Conservation (phyloP, 2,113 vertebrate species). For the Hemibagrus wyckioides region DNA sequence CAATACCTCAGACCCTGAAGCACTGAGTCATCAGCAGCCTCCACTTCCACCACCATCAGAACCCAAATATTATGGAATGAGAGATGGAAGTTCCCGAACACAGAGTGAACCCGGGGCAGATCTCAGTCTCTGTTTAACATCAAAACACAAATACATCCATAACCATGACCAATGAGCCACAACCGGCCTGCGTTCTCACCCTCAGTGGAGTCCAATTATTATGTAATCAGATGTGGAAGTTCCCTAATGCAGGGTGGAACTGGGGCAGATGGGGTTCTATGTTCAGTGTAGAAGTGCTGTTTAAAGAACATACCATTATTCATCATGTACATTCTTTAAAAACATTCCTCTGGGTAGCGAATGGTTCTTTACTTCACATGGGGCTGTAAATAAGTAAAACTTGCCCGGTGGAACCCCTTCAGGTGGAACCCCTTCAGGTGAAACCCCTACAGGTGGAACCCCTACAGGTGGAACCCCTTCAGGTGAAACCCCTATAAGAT, state of each 20-base stretch:
- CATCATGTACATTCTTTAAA: background rate
- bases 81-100: background rate
- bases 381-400: background rate
- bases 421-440: background rate
- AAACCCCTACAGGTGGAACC: too few species aligned
- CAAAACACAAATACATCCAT: background rate
- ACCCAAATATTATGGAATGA: background rate
- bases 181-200: background rate
- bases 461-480: background rate
- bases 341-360: background rate
- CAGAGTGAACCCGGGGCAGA: background rate
- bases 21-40: background rate
- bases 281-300: background rate
- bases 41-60: background rate
- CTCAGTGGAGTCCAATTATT: background rate
- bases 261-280: background rate
- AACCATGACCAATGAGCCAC: background rate
- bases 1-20: background rate
- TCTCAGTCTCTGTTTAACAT: conserved; percentile 3
- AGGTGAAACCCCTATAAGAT: too few species aligned
- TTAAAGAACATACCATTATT: background rate
- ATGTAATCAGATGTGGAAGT: background rate
- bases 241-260: background rate
- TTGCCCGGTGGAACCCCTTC: background rate
- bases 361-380: background rate